Base-by-base conservation (phyloP, 2,797 vertebrate genomes). In the Schizopygopsis malacanthus region DNA sequence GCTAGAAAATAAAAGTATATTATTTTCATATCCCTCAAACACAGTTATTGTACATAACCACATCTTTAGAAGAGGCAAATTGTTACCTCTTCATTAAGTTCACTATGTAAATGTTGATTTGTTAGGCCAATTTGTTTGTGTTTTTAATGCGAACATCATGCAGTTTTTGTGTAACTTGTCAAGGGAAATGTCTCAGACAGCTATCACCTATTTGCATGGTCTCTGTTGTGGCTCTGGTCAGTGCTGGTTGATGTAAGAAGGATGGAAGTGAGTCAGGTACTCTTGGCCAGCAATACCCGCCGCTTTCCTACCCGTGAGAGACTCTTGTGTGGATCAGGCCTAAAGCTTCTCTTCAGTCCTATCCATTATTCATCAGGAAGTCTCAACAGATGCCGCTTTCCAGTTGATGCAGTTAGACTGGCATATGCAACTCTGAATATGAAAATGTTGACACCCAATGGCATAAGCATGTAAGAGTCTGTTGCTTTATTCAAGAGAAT, bases 361-460 rank as follows among this genome's bases (percentile, higher is more conserved):
- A 87, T 87, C 69, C 81, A 87, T 84, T 87, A 81, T 84, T 87
- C 71, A 84, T 50, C 72, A 61, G 71, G 43, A 63, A 45, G 10
- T 54, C 79, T 76, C 70, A 76, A 69, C 18, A 79, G 86, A 87
- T 69, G 79, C 39, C 4, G n/a, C 18, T 41, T 39, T 87, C 12
- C 69, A 84, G 84, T 69, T 87, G 78, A 84, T 75, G 6, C 47
- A 79, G 52, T 76, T 61, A 63, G 69, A 84, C 45, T 73, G 81
- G 56, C 47, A 72, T 33, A 45, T 72, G 69, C 76, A 75, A 45
- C 77, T n/a, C 22, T 43, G 56, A 37, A 2, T 33, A 33, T 33
- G 28, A 33, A 33, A 41, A 76, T 61, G 54, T 83, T 76, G 59
- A 76, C 28, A n/a, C 59, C 50, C 70, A 37, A 18, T 69, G 65